Evolutionary conservation across 2,888 invertebrate species (phyloP).

Genomic region (Lycia hirtaria): DNA sequence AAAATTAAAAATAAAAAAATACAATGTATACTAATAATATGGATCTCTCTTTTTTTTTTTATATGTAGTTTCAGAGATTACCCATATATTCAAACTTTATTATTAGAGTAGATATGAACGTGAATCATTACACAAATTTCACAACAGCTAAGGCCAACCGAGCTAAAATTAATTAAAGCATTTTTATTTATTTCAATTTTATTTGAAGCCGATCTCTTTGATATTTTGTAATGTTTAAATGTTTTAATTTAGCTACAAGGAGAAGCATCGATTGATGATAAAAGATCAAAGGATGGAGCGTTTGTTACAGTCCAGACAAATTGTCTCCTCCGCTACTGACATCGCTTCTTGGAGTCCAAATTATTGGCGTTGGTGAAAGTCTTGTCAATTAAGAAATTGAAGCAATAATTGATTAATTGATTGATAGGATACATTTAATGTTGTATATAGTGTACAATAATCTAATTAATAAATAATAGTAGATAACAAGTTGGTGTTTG

Average conservation of each 20-base stretch:
- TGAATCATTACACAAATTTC: conserved; percentile 21
- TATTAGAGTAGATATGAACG: no score
- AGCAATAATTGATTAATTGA: no score
- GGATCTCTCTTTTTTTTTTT: no score
- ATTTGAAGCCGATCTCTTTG: conserved; percentile 19
- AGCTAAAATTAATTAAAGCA: background rate
- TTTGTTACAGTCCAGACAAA: conserved; percentile 43
- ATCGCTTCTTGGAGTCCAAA: conserved; percentile 23
- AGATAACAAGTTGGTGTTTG: no score
- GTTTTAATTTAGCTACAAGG: conserved; percentile 20
- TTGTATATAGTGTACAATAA: no score
- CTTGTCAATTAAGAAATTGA: no score
- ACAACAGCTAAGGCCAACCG: conserved; percentile 17
- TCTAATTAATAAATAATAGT: no score
- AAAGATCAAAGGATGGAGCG: conserved; percentile 50
- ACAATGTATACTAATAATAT: no score
- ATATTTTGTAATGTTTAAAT: conserved; percentile 7
- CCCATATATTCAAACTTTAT: no score
- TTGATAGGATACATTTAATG: no score
- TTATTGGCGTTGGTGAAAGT: conserved; percentile 10
- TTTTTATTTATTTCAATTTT: conserved; percentile 7
- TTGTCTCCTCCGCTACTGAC: conserved; percentile 35
- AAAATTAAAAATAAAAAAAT: no score
- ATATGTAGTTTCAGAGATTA: no score
- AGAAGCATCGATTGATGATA: conserved; percentile 37